Evolutionary conservation across 2,797 vertebrate genomes (phyloP).

Genomic region (Erithacus rubecula): DNA sequence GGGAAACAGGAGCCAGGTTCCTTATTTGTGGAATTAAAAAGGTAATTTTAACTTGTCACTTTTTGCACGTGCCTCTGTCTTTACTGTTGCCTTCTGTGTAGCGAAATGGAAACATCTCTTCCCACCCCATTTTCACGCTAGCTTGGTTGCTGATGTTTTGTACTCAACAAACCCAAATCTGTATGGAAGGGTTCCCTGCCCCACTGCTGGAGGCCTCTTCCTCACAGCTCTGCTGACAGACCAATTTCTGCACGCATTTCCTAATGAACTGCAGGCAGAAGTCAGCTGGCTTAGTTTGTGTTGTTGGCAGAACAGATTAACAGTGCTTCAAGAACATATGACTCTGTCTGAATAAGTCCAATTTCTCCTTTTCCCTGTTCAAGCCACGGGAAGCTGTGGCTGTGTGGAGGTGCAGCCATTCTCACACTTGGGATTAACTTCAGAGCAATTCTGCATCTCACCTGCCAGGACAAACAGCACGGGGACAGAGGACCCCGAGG

Average conservation of each 20-base stretch:
- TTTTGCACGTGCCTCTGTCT: background rate
- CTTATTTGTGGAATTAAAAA: background rate
- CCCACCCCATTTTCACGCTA: background rate
- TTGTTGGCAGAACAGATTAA: background rate
- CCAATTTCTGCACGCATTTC: background rate
- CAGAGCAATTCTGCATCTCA: background rate
- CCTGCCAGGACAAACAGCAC: fast-evolving
- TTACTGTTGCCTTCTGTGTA: background rate
- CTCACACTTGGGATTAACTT: background rate
- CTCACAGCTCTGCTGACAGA: background rate
- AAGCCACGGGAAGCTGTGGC: fast-evolving
- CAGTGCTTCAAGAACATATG: background rate
- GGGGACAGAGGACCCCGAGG: background rate
- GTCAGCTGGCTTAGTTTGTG: background rate
- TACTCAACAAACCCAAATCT: background rate
- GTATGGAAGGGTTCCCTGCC: background rate
- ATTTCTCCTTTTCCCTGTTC: background rate
- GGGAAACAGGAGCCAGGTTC: background rate
- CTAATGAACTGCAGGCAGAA: background rate
- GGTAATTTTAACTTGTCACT: background rate
- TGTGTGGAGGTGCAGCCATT: background rate
- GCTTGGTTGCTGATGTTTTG: background rate
- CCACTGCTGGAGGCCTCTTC: background rate
- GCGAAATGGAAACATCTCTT: background rate
- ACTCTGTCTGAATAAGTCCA: background rate